Base-by-base conservation (phyloP, 2,113 vertebrate genomes). In the Orycteropus afer region DNA sequence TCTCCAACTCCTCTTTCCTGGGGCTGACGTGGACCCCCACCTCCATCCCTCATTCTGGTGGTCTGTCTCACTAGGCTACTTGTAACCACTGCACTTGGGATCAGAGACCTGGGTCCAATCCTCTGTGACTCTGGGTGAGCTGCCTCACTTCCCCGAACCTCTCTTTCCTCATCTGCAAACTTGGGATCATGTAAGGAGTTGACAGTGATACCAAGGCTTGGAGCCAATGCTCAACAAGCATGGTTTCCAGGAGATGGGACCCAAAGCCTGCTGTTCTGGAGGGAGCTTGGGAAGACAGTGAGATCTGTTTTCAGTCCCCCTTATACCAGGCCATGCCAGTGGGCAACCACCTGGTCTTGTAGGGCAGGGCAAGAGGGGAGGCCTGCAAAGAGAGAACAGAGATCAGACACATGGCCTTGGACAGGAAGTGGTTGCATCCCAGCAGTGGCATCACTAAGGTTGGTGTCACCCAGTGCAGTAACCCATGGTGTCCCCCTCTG, bases 191-290 rank as follows among this genome's bases (percentile, higher is more conserved):
- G n/a, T n/a, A n/a, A n/a, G n/a, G n/a, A n/a, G n/a, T n/a, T n/a
- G n/a, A n/a, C n/a, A n/a, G n/a, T 0, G 1, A 53, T 11, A 40
- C 37, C 67, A 4, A 32, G 84, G 55, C n/a, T 45, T 0, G 0
- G 20, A 63, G 77, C 69, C 5, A 13, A 3, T 14, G 49, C 55
- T 34, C 45, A 23, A 27, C 81, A 37, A 51, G 29, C 1, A 3
- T 0, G 3, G 90, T 6, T 45, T 73, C 63, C 15, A 17, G 49
- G 65, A 53, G 22, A 23, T 0, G 1, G 32, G 14, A 17, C 34
- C 82, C 67, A 22, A 25, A 27, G 25, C 55, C 91, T 76, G 51
- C 40, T 23, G n/a, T 3, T 27, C 12, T 0, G 79, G 51, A 71
- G 74, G 79, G 45, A 82, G 63, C 76, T 53, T 12, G 29, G 51